A percentile compares a stretch with the other conserved stretches of the same genome.
These are phyloP conservation scores for Heliconius nattereri DNA, from an alignment of 1,140 invertebrate genomes.

Conservation along the genomic window DNA sequence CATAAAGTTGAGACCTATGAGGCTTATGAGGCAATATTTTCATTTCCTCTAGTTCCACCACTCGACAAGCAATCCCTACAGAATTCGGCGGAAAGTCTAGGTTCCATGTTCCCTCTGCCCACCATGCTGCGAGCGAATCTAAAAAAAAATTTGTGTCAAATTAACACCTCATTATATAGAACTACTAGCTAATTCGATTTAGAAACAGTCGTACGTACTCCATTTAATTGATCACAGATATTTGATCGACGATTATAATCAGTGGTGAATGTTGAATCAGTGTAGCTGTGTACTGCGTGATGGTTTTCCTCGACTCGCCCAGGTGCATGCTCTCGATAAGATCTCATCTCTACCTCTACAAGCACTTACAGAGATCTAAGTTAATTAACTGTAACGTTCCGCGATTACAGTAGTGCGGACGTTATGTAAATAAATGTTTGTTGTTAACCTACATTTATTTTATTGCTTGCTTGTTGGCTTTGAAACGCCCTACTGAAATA, in stretches of 20 bases:
- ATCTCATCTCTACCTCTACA: conserved; percentile 16
- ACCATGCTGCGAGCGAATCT: too few species aligned
- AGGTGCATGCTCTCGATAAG: conserved; percentile 16
- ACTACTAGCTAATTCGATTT: conserved; percentile 9
- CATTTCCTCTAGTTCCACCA: too few species aligned
- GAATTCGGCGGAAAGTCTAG: too few species aligned
- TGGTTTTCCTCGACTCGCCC: conserved; percentile 20
- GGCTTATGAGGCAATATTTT: too few species aligned
- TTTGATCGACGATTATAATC: conserved; percentile 15
- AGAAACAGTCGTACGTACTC: not conserved
- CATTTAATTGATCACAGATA: conserved; percentile 13
- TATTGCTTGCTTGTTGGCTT: not conserved
- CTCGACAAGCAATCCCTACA: too few species aligned
- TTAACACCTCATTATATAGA: not conserved
- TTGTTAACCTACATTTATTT: conserved; percentile 8
- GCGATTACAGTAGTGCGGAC: conserved; percentile 8
- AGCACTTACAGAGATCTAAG: conserved; percentile 11
- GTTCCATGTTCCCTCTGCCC: too few species aligned
- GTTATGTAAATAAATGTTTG: conserved; percentile 22
- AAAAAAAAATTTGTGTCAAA: not conserved
- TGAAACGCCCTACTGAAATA: not conserved
- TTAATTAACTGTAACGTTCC: conserved; percentile 20
- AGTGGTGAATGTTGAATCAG: conserved; percentile 6
- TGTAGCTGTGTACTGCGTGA: conserved; percentile 8
- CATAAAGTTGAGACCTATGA: not conserved